Conservation (phyloP, 2,113 vertebrate species). For the Xiphias gladius region DNA sequence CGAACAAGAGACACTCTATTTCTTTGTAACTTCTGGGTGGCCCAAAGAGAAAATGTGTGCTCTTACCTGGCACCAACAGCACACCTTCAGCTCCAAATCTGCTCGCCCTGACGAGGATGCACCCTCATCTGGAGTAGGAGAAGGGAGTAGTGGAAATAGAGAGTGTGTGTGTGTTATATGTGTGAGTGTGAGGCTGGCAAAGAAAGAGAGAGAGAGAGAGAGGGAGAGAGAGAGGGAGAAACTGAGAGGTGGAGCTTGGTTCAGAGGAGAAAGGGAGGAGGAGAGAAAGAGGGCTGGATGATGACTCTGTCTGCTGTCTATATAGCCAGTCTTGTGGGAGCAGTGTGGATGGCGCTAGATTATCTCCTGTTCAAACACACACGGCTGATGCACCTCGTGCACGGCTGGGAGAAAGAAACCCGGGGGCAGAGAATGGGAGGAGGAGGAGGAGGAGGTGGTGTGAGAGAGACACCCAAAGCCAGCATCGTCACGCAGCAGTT, state of each 20-base stretch:
- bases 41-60: conserved; percentile 30
- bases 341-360: conserved; percentile 74
- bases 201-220: conserved; percentile 28
- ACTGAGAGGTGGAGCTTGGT: conserved; percentile 33
- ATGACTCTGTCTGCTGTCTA: conserved; percentile 71
- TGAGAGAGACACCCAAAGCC: conserved; percentile 61
- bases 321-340: conserved; percentile 78
- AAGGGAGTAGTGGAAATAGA: conserved; percentile 50
- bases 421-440: not conserved
- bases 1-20: conserved; percentile 6
- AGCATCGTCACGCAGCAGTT: conserved; percentile 88
- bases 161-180: conserved; percentile 32
- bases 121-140: conserved; percentile 74
- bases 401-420: conserved; percentile 39
- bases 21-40: conserved; percentile 60
- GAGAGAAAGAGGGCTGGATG: conserved; percentile 68
- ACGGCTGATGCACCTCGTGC: conserved; percentile 33
- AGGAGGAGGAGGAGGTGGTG: too few relatives aligned
- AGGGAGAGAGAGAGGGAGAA: conserved; percentile 29
- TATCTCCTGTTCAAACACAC: conserved; percentile 68
- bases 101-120: conserved; percentile 64
- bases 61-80: conserved; percentile 76
- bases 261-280: conserved; percentile 45
- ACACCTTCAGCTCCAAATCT: conserved; percentile 77
- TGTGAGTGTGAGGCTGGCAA: conserved; percentile 41